Evolutionary conservation across 2,797 vertebrate species (phyloP).

Genomic region (Merluccius polli): DNA sequence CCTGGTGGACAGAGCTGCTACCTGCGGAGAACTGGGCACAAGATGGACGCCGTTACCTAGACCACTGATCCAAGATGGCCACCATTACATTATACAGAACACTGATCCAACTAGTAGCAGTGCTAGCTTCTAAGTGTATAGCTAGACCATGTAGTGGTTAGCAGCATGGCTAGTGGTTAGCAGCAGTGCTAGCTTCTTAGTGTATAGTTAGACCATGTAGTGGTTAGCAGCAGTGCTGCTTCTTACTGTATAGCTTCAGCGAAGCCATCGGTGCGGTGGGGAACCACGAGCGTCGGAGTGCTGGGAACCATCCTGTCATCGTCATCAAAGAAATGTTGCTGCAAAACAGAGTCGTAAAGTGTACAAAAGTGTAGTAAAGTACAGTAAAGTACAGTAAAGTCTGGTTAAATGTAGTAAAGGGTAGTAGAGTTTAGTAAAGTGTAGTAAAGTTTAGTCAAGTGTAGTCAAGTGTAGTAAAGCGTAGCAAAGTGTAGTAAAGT

Average conservation of each 20-base stretch:
- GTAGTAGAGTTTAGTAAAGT: too few species aligned
- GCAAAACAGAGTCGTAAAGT: constrained; percentile 29
- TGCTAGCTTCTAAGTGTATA: too few species aligned
- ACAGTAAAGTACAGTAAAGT: too few species aligned
- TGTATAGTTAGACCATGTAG: not conserved
- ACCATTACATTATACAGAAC: too few species aligned
- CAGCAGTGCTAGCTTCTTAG: too few species aligned
- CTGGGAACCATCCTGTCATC: constrained; percentile 98
- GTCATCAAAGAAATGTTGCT: constrained; percentile 98
- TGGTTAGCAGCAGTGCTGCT: not conserved
- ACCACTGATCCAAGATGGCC: not conserved
- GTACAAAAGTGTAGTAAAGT: too few species aligned
- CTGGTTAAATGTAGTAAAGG: too few species aligned
- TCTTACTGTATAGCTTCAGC: constrained; percentile 98
- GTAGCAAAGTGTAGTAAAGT: not conserved
- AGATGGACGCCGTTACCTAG: not conserved
- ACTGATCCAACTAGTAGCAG: not conserved
- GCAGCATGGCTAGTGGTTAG: too few species aligned
- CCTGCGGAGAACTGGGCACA: constrained; percentile 87
- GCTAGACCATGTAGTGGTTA: too few species aligned
- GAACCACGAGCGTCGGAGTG: constrained; percentile 94
- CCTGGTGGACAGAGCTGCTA: constrained; percentile 89
- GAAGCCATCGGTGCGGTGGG: constrained; percentile 96
- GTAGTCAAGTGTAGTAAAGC: too few species aligned
- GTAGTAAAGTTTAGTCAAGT: too few species aligned